A percentile compares a stretch with the other conserved stretches of the same genome.
These are phyloP conservation scores for Amblyornis subalaris DNA, from an alignment of 2,113 vertebrate species.

Conservation along the genomic window DNA sequence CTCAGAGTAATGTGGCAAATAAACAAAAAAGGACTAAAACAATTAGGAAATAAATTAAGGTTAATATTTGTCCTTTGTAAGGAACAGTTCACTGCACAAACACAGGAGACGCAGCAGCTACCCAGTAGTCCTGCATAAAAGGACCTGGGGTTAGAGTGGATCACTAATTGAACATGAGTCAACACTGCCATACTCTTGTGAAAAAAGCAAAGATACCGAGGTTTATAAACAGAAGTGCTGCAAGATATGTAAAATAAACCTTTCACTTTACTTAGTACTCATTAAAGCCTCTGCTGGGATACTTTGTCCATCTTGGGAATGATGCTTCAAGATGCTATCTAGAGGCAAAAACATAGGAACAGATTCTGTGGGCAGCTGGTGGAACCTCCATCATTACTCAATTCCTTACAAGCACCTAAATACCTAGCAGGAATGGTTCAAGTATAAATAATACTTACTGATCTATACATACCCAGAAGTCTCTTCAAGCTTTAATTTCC, in stretches of 20 bases:
- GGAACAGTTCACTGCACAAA: neutral
- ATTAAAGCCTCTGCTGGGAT: neutral
- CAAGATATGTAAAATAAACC: neutral
- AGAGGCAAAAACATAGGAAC: neutral
- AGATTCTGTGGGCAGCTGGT: neutral
- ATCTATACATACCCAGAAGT: neutral
- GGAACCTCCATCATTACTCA: neutral
- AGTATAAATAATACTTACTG: neutral
- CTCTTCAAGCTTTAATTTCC: neutral
- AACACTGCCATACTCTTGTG: slow-evolving; percentile 34
- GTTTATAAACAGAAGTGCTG: neutral
- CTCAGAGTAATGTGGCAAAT: neutral
- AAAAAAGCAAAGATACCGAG: slow-evolving; percentile 19
- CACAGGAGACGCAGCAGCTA: neutral
- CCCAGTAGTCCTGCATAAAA: neutral
- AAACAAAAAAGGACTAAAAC: neutral
- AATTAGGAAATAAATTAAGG: neutral
- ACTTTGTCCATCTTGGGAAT: neutral
- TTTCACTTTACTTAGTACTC: neutral
- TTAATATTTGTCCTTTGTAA: neutral
- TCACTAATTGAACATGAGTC: slow-evolving; percentile 2
- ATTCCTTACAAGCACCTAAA: neutral
- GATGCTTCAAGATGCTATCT: neutral
- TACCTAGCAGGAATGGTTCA: neutral
- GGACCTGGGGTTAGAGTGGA: neutral